Percentiles rank a stretch among this genome's conserved stretches.
Conservation (phyloP, 2,888 invertebrate species). For the Hipparchia sbordonii region DNA sequence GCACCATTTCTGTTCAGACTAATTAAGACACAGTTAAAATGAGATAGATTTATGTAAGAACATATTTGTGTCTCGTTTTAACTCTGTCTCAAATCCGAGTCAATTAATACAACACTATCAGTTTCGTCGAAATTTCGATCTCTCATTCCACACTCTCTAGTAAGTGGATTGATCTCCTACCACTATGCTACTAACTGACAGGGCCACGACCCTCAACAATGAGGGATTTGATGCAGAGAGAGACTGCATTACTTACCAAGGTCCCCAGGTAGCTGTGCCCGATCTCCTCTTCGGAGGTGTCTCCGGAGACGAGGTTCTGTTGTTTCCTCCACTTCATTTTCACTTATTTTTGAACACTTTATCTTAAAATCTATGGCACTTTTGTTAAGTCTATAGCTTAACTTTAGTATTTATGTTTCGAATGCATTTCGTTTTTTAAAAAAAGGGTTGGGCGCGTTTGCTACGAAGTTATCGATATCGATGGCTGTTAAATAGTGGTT, state of each 20-base stretch:
- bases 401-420: constrained; percentile 4
- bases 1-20: too few species aligned
- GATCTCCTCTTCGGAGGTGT: constrained; percentile 77
- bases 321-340: constrained; percentile 63
- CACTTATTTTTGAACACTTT: constrained; percentile 10
- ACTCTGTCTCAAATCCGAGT: too few species aligned
- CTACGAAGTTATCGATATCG: neutral
- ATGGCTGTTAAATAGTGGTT: neutral
- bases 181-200: too few species aligned
- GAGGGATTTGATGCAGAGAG: too few species aligned
- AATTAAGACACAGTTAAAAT: too few species aligned
- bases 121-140: too few species aligned
- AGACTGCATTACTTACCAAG: constrained; percentile 61
- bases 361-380: constrained; percentile 3
- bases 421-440: constrained; percentile 11
- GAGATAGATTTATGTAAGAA: too few species aligned
- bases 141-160: too few species aligned
- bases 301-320: constrained; percentile 67
- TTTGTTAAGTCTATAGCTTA: neutral
- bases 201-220: too few species aligned
- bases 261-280: constrained; percentile 77
- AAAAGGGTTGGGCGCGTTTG: neutral
- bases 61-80: too few species aligned
- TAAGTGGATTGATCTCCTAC: too few species aligned
- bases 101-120: too few species aligned